Base-by-base conservation (phyloP, 1,140 invertebrate species). In the Charaxes varanes region DNA sequence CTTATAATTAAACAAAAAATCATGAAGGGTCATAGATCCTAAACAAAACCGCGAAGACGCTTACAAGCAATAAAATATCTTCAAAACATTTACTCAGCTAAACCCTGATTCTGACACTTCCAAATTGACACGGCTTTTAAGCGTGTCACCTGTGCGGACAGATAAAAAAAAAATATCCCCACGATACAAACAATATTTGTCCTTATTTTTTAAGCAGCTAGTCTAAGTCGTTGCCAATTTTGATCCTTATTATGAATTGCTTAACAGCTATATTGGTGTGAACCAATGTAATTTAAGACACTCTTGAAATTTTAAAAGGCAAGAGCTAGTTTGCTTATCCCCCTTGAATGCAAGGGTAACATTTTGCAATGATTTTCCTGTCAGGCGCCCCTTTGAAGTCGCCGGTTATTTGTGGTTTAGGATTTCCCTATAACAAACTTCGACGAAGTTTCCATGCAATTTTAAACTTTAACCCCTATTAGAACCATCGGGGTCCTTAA, bases 121-220 rank as follows among this genome's bases (percentile, higher is more conserved):
- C 61, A 66, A 70, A 70, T 70, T 54, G 58, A 60, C 53, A 43
- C 26, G n/a, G 12, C 21, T 30, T 47, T 53, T 64, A 56, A 49
- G 40, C 40, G 33, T 47, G 43, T 46, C 62, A 69, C 65, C 55
- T 62, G 55, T 41, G 31, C 34, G 12, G n/a, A 22, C 22, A 46
- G 43, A 46, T 46, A 46, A 49, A 40, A 52, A 37, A 15, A 42
- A 48, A 48, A 41, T 45, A 36, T 36, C 13, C 35, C 16, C 18
- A 6, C 13, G 17, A 16, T n/a, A 17, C 34, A 34, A 19, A 30
- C 27, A 18, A 33, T 21, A 47, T 37, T 42, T 28, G 23, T 30
- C 34, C 45, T 42, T 35, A 26, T 37, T 37, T 4, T 14, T 26
- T 8, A 7, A 18, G 10, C 8, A 22, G 8, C 18, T 19, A 43